Base-by-base conservation (phyloP, 1,140 invertebrate species). In the Leptopilina boulardi region DNA sequence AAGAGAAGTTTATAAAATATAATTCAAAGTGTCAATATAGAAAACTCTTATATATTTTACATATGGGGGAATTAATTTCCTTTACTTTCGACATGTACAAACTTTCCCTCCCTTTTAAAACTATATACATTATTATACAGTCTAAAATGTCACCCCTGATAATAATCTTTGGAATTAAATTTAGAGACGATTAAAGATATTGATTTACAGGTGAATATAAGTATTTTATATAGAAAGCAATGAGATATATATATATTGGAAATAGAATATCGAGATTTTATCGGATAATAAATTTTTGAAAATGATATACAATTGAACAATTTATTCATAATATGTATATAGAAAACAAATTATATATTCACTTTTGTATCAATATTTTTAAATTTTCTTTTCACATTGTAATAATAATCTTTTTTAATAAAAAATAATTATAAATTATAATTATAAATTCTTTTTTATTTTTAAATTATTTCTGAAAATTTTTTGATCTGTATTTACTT, bases 1-100 rank as follows among this genome's bases (percentile, higher is more conserved):
- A 13, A 30, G 26, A 66, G 26, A 66, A 66, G 59, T 66, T 66
- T n/a, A 66, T 66, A 34, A 8, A 34, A 34, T 30, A 30, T n/a
- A 30, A 38, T 34, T 66, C 56, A 23, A 23, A 51, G 0, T 51
- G 47, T 18, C 47, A 51, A n/a, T 3, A 42, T 51, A 51, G 47
- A 51, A 18, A 51, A 51, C 47, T 51, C 15, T 13, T 18, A 42
- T 2, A 3, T 13, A 38, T 38, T 38, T 38, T 38, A 38, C 34
- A 38, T 38, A n/a, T n/a, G 26, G 2, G 34, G 34, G 5, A 51
- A 51, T 51, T 44, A n/a, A 18, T 51, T 51, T 51, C n/a, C 0
- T 38, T 51, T 51, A 51, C 47, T 51, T 59, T 59, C 54, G 8
- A 59, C 10, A 13, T 11, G 2, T n/a, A n/a, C 21, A 8, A 21